These are phyloP conservation scores for Halichoerus grypus DNA, from an alignment of 2,113 vertebrate species.

Conservation along the genomic window DNA sequence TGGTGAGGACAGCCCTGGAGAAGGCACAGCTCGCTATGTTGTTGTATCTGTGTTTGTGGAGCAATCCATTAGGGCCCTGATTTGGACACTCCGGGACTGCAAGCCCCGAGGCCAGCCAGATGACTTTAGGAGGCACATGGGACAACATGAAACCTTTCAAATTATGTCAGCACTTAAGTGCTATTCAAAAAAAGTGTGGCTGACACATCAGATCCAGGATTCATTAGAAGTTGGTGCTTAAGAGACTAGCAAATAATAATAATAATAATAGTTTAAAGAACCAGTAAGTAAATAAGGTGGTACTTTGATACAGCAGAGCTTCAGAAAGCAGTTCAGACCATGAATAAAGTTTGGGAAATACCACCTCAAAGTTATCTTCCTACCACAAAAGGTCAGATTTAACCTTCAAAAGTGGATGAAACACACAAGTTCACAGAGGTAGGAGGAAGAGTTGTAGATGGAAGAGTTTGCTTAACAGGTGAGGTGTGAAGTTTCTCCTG, in stretches of 20 bases:
- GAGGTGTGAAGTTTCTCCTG: background rate
- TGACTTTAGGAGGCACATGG: background rate
- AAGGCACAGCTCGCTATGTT: background rate
- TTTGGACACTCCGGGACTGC: background rate
- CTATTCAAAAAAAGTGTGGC: background rate
- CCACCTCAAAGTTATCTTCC: background rate
- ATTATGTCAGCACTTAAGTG: background rate
- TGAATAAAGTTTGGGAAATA: background rate
- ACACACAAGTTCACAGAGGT: background rate
- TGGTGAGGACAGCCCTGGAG: background rate
- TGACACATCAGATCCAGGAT: background rate
- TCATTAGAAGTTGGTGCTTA: background rate
- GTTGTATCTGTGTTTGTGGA: background rate
- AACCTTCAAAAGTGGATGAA: background rate
- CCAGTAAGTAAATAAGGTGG: background rate
- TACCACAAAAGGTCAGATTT: background rate
- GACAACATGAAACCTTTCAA: background rate
- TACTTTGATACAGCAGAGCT: background rate
- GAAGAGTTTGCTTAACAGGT: background rate
- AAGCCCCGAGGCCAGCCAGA: background rate
- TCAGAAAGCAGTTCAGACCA: background rate
- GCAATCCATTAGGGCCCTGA: rapidly evolving
- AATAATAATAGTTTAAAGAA: background rate
- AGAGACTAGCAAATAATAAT: background rate
- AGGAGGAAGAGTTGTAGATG: background rate